Evolutionary conservation across 2,888 invertebrate species (phyloP).

Genomic region (Ectemnius lituratus): DNA sequence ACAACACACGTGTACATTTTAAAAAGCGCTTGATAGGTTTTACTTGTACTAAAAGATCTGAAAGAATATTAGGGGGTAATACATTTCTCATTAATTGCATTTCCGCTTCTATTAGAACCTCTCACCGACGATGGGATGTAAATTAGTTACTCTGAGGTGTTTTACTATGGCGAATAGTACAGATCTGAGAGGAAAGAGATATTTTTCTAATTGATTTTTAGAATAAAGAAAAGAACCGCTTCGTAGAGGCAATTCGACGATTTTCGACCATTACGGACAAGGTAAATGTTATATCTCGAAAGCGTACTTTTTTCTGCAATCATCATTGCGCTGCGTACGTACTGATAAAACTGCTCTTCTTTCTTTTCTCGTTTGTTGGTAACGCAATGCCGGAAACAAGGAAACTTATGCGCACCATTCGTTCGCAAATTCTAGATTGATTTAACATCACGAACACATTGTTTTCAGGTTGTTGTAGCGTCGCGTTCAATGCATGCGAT

Average conservation of each 20-base stretch:
- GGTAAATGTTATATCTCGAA: constrained; percentile 30
- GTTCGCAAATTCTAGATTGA: constrained; percentile 45
- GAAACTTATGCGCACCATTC: constrained; percentile 24
- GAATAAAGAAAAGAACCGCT: constrained; percentile 47
- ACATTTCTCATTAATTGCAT: constrained; percentile 53
- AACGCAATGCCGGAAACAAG: constrained; percentile 21
- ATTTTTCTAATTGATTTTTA: constrained; percentile 65
- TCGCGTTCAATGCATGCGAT: constrained; percentile 19
- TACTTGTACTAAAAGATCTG: constrained; percentile 53
- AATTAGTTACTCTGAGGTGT: constrained; percentile 50
- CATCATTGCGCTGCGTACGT: constrained; percentile 45
- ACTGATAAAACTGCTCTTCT: constrained; percentile 29
- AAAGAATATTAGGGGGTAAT: constrained; percentile 43
- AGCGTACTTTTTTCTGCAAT: constrained; percentile 46
- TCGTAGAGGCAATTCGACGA: constrained; percentile 47
- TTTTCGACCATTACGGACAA: constrained; percentile 36
- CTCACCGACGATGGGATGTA: constrained; percentile 35
- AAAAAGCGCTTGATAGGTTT: constrained; percentile 59
- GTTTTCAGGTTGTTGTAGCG: constrained; percentile 38
- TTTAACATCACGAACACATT: constrained; percentile 25
- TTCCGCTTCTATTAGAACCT: constrained; percentile 55
- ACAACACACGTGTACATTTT: constrained; percentile 52
- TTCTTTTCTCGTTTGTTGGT: constrained; percentile 22
- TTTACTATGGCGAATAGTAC: constrained; percentile 56
- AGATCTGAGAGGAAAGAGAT: constrained; percentile 53